Percentiles rank a stretch among this genome's conserved stretches.
These are phyloP conservation scores for Prochilodus magdalenae DNA, from an alignment of 2,113 vertebrate species.

Conservation along the genomic window DNA sequence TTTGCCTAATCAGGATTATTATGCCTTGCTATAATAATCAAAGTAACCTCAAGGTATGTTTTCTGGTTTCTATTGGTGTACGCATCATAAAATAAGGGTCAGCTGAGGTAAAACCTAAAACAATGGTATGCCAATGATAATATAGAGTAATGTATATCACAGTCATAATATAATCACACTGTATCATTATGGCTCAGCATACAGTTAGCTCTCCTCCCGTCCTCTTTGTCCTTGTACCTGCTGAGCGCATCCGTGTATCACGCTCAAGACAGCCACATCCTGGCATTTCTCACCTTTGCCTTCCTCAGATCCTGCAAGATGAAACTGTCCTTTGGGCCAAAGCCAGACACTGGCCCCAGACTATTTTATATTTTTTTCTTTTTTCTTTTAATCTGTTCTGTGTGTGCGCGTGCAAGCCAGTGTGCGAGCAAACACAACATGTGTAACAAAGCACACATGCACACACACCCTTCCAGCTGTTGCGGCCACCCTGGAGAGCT, in stretches of 20 bases:
- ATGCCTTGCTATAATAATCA: too few relatives aligned
- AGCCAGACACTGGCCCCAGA: neutral
- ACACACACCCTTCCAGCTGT: conserved; percentile 50
- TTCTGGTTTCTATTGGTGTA: too few relatives aligned
- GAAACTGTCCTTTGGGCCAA: conserved; percentile 5
- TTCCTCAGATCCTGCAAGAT: conserved; percentile 5
- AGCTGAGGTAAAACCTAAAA: too few relatives aligned
- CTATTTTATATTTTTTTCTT: neutral
- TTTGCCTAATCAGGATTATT: too few relatives aligned
- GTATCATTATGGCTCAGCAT: neutral
- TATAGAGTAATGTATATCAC: too few relatives aligned
- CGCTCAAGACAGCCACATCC: conserved; percentile 16
- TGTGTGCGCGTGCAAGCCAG: conserved; percentile 28
- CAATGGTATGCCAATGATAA: too few relatives aligned
- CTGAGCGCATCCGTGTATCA: neutral
- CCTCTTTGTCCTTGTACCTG: conserved; percentile 32
- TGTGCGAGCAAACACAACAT: conserved; percentile 49
- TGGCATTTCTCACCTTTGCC: conserved; percentile 19
- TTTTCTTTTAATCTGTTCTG: conserved; percentile 38
- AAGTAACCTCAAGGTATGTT: too few relatives aligned
- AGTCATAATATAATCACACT: neutral
- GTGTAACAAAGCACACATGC: conserved; percentile 32
- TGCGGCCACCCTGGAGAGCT: conserved; percentile 54
- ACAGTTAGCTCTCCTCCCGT: conserved; percentile 20
- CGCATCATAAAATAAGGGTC: too few relatives aligned